Evolutionary conservation across 2,113 vertebrate genomes (phyloP).

Genomic region (Rhabdornis inornatus): DNA sequence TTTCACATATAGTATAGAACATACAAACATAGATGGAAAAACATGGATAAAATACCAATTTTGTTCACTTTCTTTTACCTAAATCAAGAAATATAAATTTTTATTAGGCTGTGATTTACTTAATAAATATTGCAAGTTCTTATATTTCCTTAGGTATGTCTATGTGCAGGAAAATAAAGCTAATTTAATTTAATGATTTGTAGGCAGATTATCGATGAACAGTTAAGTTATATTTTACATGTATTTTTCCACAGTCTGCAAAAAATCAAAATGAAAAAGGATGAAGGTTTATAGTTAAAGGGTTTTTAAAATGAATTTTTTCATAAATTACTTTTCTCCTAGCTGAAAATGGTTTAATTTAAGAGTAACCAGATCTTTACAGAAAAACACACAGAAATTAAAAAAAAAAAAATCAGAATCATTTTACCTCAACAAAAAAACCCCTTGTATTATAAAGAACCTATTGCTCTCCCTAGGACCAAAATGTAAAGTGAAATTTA

Average conservation of each 20-base stretch:
- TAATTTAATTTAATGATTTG: not conserved
- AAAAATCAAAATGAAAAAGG: not conserved
- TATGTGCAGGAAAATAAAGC: not conserved
- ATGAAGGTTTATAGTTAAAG: not conserved
- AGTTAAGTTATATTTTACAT: not conserved
- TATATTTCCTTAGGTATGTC: not conserved
- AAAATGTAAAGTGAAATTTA: not conserved
- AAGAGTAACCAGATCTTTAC: not conserved
- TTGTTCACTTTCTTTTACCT: not conserved
- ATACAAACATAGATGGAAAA: not conserved
- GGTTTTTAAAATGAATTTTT: not conserved
- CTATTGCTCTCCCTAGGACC: not conserved
- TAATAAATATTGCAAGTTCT: not conserved
- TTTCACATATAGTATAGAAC: not conserved
- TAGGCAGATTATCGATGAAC: not conserved
- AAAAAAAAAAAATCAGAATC: not conserved
- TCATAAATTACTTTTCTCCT: not conserved
- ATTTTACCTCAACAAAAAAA: not conserved
- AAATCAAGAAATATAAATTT: not conserved
- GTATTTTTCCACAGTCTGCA: not conserved
- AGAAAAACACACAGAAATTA: not conserved
- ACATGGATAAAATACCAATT: not conserved
- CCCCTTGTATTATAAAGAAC: not conserved
- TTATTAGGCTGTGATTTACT: not conserved
- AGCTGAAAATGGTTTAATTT: not conserved